A percentile compares a stretch with the other conserved stretches of the same genome.
These are phyloP conservation scores for Lepidocyrtoides sp. DNA, from an alignment of 2,888 invertebrate genomes.

Conservation along the genomic window DNA sequence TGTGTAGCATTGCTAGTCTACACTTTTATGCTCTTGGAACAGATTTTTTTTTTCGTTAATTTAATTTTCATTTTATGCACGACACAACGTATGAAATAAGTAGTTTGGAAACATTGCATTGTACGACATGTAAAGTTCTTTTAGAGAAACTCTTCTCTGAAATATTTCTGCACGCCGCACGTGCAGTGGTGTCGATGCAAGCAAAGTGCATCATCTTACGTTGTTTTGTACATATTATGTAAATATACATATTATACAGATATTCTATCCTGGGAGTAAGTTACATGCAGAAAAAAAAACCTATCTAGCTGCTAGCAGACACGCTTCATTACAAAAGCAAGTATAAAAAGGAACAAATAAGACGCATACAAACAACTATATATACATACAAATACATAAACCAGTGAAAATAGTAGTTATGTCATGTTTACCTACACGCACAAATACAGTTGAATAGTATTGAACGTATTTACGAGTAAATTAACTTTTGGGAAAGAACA, in stretches of 20 bases:
- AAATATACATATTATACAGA: background rate
- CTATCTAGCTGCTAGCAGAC: background rate
- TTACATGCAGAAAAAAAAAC: background rate
- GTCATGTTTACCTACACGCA: background rate
- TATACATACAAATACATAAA: background rate
- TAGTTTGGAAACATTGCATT: background rate
- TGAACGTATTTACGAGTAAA: no score
- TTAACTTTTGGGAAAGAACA: no score
- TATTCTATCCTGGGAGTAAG: background rate
- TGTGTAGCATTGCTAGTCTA: background rate
- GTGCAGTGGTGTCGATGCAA: conserved; percentile 35
- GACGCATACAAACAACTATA: background rate
- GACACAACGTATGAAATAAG: background rate
- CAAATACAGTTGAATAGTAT: no score
- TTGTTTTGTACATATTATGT: no score
- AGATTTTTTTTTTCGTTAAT: background rate
- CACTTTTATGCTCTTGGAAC: background rate
- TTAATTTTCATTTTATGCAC: background rate
- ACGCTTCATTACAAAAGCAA: conserved; percentile 25
- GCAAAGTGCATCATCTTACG: background rate
- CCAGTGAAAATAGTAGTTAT: background rate
- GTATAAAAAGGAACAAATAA: background rate
- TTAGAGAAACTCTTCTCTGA: background rate
- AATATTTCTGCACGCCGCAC: conserved; percentile 11
- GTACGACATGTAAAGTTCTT: background rate